These are phyloP conservation scores for Paramormyrops hopkinsi DNA, from an alignment of 2,797 vertebrate species.

Conservation along the genomic window DNA sequence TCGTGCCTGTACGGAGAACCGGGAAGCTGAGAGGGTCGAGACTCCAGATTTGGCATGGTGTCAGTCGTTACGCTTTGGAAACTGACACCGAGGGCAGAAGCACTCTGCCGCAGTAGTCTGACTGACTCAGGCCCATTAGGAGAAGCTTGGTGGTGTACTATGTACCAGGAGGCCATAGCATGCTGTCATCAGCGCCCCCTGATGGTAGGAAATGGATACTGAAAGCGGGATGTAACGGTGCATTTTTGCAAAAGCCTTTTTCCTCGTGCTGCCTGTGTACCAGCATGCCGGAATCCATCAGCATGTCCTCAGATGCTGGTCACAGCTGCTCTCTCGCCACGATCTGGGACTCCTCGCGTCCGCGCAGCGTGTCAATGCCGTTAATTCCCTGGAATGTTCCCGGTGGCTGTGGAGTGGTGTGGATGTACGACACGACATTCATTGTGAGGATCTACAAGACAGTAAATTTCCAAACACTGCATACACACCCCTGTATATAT, in stretches of 20 bases:
- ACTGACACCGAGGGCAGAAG: background rate
- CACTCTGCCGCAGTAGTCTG: background rate
- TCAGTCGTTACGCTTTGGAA: background rate
- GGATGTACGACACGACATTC: conserved; percentile 5
- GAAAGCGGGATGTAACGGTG: background rate
- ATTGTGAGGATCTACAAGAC: conserved; percentile 30
- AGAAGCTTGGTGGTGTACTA: background rate
- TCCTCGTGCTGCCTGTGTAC: background rate
- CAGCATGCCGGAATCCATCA: background rate
- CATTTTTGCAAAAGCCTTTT: background rate
- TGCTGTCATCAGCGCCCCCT: background rate
- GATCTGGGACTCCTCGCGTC: background rate
- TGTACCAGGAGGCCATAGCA: background rate
- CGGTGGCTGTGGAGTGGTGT: background rate
- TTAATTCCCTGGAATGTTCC: background rate
- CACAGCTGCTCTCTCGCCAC: background rate
- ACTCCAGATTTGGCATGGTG: background rate
- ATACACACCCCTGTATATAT: conserved; percentile 40
- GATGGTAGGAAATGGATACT: background rate
- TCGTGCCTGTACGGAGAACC: background rate
- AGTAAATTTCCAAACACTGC: conserved; percentile 38
- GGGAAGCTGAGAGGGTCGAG: background rate
- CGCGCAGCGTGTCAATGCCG: background rate
- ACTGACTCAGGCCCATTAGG: background rate
- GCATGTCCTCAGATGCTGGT: background rate